Conservation (phyloP, 2,797 vertebrate genomes). For the Gymnopithys bicolor region DNA sequence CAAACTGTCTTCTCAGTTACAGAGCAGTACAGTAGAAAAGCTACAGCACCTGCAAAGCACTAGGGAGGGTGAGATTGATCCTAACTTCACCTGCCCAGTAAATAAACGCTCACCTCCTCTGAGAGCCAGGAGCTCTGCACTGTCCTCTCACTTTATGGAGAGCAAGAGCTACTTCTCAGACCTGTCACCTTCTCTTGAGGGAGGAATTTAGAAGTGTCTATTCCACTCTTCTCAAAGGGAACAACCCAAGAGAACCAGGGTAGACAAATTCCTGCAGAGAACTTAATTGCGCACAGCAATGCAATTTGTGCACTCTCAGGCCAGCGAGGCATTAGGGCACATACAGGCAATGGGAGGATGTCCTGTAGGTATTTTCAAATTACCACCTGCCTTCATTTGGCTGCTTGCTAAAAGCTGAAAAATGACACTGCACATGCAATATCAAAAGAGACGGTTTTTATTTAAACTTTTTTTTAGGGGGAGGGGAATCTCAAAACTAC, state of each 20-base stretch:
- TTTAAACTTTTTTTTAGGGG: not conserved
- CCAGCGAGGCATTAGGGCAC: not conserved
- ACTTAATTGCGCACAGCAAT: not conserved
- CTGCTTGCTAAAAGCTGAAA: not conserved
- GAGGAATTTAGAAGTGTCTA: not conserved
- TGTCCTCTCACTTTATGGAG: not conserved
- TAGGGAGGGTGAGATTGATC: not conserved
- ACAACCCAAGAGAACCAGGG: not conserved
- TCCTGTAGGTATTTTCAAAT: not conserved
- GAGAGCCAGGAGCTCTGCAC: not conserved
- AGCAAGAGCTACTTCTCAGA: not conserved
- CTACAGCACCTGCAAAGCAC: not conserved
- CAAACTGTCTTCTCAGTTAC: not conserved
- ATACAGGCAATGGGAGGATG: not conserved
- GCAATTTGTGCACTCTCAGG: not conserved
- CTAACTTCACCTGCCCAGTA: not conserved
- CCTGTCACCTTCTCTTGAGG: not conserved
- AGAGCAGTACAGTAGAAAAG: not conserved
- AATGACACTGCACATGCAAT: not conserved
- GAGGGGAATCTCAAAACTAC: not conserved
- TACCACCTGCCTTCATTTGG: not conserved
- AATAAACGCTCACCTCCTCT: not conserved
- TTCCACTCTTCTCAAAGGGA: not conserved
- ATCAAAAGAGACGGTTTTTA: not conserved
- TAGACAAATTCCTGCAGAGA: not conserved